These are phyloP conservation scores for Halisarca cf. caerulea DNA, from an alignment of 37 sponge, comb jelly and placozoan species.

Conservation along the genomic window DNA sequence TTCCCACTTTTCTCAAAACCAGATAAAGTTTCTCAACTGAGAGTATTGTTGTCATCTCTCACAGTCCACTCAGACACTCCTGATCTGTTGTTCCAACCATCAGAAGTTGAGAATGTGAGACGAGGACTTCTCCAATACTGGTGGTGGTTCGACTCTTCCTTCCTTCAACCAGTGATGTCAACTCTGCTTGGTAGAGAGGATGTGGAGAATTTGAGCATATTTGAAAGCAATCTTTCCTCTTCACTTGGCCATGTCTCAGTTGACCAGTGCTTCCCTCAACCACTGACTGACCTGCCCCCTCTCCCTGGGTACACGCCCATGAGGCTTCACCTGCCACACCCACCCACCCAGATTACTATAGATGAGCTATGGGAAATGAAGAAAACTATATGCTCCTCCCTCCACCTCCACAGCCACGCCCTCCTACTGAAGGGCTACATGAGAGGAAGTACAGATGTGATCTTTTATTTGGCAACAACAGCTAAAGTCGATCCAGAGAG, in stretches of 20 bases:
- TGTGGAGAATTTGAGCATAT: not conserved
- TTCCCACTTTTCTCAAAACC: not conserved
- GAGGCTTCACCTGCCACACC: not conserved
- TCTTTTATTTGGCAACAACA: not conserved
- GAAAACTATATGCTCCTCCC: not conserved
- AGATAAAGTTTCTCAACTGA: not conserved
- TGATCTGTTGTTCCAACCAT: not conserved
- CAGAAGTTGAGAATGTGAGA: not conserved
- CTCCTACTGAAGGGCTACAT: conserved; percentile 25
- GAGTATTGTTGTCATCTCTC: not conserved
- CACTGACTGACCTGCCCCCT: conserved; percentile 14
- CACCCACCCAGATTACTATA: not conserved
- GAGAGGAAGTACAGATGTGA: not conserved
- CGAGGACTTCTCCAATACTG: not conserved
- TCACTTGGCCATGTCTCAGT: not conserved
- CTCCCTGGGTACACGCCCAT: conserved; percentile 7
- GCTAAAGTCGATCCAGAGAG: not conserved
- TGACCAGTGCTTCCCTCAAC: not conserved
- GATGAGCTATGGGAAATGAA: not conserved
- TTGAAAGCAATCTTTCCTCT: not conserved
- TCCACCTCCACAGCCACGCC: conserved; percentile 6
- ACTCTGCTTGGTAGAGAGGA: not conserved
- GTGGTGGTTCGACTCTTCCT: not conserved
- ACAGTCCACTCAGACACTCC: not conserved
- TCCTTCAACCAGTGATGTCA: not conserved